Evolutionary conservation across 2,797 vertebrate species (phyloP), one percentile per base, ranked within the genome.

Genomic region (Scleropages formosus): DNA sequence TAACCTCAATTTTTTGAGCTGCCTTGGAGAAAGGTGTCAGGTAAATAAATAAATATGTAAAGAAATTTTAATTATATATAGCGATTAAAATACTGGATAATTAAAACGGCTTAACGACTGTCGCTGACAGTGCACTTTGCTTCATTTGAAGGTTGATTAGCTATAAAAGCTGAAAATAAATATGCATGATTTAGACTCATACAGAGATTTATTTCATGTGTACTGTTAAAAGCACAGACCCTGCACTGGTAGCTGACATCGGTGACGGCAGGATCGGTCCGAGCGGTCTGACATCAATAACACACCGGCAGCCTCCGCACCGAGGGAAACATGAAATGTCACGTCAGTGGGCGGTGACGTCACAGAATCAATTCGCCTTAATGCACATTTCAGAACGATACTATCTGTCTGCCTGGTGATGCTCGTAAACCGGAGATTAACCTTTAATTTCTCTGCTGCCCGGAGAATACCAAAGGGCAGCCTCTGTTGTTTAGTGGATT

Each of bases 381-480:
- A 86, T 83, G 80, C 84, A 82, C 87, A 91, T 90, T 39, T 92
- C 86, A 88, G 84, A 85, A 89, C 90, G 89, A 90, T 90, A 84
- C 87, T 88, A 89, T 92, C 90, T 82, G 87, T 87, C 87, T 88
- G 86, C 90, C 87, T 89, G 88, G 86, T 87, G 87, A 87, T 90
- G 88, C 87, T 88, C 90, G 89, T 90, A 91, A 91, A 92, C 84
- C 83, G 81, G 87, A 92, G 88, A 91, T 91, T 90, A 91, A 91
- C 91, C 89, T 90, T 92, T 90, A 78, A 79, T 89, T 72, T 82
- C 78, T 88, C 82, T 76, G 84, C 86, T 85, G 81, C 79, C 63
- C 76, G 82, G 84, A 90, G 86, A 85, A 88, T 82, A 90, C 87
- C 86, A 89, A 89, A 91, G 89, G 89, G 84, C 87, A 88, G 87